phyloP scores from a whole-genome alignment of 2,113 vertebrate species.

The Accipiter cooperii region DNA sequence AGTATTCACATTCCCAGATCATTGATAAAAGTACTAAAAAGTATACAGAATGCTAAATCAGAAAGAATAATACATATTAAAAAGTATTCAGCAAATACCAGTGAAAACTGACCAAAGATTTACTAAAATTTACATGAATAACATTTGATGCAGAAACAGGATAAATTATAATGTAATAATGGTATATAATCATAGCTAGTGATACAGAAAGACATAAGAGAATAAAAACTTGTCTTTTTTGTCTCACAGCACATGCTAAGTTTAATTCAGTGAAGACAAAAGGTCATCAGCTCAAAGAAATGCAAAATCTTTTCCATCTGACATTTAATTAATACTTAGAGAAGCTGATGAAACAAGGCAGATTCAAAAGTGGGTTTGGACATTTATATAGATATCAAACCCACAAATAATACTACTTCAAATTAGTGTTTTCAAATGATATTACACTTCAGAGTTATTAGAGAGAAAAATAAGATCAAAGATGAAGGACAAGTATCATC shows the following conservation, averaged over 20 bases:
- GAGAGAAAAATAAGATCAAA: background rate
- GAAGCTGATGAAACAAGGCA: background rate
- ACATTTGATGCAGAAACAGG: background rate
- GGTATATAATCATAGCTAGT: background rate
- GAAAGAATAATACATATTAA: background rate
- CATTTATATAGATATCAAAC: background rate
- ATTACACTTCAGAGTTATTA: background rate
- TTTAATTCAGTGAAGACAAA: background rate
- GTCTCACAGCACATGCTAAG: background rate
- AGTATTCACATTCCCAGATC: background rate
- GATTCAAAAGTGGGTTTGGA: background rate
- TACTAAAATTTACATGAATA: background rate
- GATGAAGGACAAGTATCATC: background rate
- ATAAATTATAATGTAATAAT: background rate
- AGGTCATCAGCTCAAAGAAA: background rate
- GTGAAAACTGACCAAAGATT: background rate
- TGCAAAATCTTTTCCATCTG: background rate
- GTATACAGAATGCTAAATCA: background rate
- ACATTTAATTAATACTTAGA: background rate
- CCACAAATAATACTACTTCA: background rate
- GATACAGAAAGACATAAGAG: background rate
- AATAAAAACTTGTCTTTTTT: background rate
- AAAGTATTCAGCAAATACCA: background rate
- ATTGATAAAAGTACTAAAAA: background rate
- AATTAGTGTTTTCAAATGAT: background rate